Percentiles rank a stretch among this genome's conserved stretches.
Evolutionary conservation across 2,113 vertebrate genomes (phyloP).

Genomic region (Triplophysa siluroides): DNA sequence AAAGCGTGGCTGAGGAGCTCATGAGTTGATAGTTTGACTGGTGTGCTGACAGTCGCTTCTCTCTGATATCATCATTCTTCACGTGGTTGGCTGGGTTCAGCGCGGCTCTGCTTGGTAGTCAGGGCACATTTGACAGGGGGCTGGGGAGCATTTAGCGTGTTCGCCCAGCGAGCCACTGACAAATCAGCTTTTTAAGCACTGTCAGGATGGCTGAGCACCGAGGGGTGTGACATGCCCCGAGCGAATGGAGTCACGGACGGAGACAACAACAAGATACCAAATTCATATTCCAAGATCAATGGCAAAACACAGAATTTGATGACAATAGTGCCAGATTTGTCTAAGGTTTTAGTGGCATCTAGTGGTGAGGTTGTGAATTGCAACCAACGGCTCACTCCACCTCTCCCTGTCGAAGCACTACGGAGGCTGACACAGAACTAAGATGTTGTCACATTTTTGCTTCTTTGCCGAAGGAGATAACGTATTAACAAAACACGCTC

Average conservation of each 20-base stretch:
- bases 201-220: conserved; percentile 51
- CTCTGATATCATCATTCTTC: conserved; percentile 61
- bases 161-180: conserved; percentile 59
- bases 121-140: conserved; percentile 55
- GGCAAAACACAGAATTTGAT: conserved; percentile 16
- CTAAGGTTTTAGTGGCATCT: too few relatives aligned
- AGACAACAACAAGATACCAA: conserved; percentile 26
- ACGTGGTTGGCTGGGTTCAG: conserved; percentile 20
- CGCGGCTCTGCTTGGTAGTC: conserved; percentile 27
- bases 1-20: conserved; percentile 20
- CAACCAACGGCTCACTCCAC: too few relatives aligned
- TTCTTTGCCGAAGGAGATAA: too few relatives aligned
- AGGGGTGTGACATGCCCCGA: conserved; percentile 42
- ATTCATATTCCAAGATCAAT: conserved; percentile 3
- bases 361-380: too few relatives aligned
- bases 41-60: conserved; percentile 47
- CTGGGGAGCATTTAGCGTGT: conserved; percentile 57
- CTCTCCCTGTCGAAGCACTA: too few relatives aligned
- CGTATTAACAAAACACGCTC: too few relatives aligned
- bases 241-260: conserved; percentile 34
- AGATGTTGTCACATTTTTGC: too few relatives aligned
- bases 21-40: conserved; percentile 56
- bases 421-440: too few relatives aligned
- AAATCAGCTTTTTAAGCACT: conserved; percentile 69
- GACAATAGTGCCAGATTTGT: too few relatives aligned